These are phyloP conservation scores for Takifugu ocellatus DNA, from an alignment of 2,797 vertebrate genomes.

Conservation along the genomic window DNA sequence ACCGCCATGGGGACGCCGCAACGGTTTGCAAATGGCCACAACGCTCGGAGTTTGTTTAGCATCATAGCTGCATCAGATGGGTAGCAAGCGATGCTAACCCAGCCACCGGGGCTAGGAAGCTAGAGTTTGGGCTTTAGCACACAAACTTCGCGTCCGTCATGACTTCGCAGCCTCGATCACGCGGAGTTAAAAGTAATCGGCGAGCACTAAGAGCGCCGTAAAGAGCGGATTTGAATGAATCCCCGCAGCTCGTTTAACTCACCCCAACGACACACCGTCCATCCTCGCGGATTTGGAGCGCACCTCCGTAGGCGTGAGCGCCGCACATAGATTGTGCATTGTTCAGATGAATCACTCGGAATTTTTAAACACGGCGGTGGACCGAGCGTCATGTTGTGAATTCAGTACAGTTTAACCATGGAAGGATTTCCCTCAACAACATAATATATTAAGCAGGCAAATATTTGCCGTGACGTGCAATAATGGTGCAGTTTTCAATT, in stretches of 20 bases:
- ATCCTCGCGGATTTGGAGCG: conserved; percentile 57
- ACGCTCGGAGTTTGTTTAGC: conserved; percentile 5
- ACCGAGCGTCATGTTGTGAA: too few species aligned
- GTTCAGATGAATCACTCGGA: conserved; percentile 2
- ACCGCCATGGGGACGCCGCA: neutral
- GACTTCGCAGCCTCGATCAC: neutral
- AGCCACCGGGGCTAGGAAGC: conserved; percentile 46
- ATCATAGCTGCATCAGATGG: conserved; percentile 16
- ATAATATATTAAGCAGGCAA: too few species aligned
- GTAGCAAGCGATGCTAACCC: conserved; percentile 38
- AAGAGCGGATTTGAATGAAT: conserved; percentile 30
- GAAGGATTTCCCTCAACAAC: neutral
- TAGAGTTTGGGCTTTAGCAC: conserved; percentile 1
- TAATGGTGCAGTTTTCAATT: neutral
- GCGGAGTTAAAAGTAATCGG: conserved; percentile 6
- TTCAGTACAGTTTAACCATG: neutral
- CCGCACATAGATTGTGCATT: conserved; percentile 30
- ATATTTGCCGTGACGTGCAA: neutral
- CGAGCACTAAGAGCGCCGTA: conserved; percentile 18
- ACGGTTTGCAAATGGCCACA: neutral
- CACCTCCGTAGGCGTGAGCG: conserved; percentile 48
- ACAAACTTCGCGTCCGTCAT: neutral
- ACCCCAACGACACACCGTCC: conserved; percentile 72
- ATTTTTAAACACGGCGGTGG: too few species aligned
- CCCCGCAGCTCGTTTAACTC: conserved; percentile 38